Conservation (phyloP, 2,113 vertebrate species). For the Elachura formosa region DNA sequence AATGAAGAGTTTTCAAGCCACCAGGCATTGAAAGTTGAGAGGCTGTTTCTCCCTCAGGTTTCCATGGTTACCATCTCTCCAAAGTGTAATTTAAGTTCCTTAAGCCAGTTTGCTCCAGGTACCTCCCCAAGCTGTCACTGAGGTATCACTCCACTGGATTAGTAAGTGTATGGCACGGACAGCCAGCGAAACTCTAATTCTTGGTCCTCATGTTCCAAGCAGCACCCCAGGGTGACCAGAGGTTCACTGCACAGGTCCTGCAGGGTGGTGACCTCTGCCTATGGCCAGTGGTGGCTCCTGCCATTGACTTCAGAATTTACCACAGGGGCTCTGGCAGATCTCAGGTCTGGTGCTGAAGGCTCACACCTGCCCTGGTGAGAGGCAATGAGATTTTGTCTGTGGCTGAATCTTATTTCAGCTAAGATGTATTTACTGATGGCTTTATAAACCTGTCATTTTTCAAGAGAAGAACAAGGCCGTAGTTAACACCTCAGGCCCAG, state of each 20-base stretch:
- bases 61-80: conserved; percentile 47
- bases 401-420: neutral
- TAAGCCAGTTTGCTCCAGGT: conserved; percentile 25
- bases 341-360: neutral
- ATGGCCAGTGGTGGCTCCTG: neutral
- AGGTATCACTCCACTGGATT: neutral
- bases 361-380: neutral
- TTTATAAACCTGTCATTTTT: neutral
- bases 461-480: neutral
- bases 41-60: conserved; percentile 8
- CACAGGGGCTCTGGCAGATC: rapidly evolving
- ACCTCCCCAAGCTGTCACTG: neutral
- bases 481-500: neutral
- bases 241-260: neutral
- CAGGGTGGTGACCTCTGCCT: neutral
- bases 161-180: neutral
- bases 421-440: neutral
- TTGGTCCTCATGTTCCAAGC: neutral
- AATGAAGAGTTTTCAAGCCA: conserved; percentile 12
- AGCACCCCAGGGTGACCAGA: neutral
- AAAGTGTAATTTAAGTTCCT: conserved; percentile 10
- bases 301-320: neutral
- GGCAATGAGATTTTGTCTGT: neutral
- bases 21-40: neutral
- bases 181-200: neutral